A percentile compares a stretch with the other conserved stretches of the same genome.
Conservation (phyloP, 2,888 invertebrate genomes). For the Tetragonula carbonaria region DNA sequence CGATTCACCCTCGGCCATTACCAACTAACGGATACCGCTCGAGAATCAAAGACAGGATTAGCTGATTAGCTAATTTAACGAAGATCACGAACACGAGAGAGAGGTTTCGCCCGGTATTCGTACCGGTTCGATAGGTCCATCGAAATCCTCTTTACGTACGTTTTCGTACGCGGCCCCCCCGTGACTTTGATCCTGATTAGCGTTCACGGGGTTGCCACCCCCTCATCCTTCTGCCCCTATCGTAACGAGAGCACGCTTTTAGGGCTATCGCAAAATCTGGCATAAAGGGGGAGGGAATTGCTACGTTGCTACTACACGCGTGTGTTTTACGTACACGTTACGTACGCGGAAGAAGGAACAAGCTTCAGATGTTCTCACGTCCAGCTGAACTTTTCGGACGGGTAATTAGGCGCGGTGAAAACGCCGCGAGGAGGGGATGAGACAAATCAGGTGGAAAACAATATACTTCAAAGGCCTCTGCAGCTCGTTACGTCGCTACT, state of each 20-base stretch:
- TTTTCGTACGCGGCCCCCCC: slow-evolving; percentile 22
- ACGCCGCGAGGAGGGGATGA: slow-evolving; percentile 26
- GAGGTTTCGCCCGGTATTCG: slow-evolving; percentile 17
- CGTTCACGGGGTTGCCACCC: slow-evolving; percentile 8
- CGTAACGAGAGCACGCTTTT: slow-evolving; percentile 56
- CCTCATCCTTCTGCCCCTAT: not conserved
- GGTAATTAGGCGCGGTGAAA: slow-evolving; percentile 52
- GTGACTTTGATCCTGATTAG: slow-evolving; percentile 65
- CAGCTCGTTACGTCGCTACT: slow-evolving; percentile 31
- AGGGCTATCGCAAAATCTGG: slow-evolving; percentile 58
- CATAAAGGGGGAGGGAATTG: slow-evolving; percentile 8
- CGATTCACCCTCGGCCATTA: not conserved
- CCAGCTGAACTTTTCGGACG: slow-evolving; percentile 58
- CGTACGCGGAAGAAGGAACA: slow-evolving; percentile 30
- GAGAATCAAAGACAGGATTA: slow-evolving; percentile 19
- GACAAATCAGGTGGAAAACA: slow-evolving; percentile 62
- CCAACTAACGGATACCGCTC: not conserved
- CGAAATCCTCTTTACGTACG: slow-evolving; percentile 57
- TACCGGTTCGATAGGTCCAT: not conserved
- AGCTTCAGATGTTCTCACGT: slow-evolving; percentile 59
- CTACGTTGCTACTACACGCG: slow-evolving; percentile 2
- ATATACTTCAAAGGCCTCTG: slow-evolving; percentile 54
- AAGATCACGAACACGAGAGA: slow-evolving; percentile 35
- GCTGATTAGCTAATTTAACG: slow-evolving; percentile 46
- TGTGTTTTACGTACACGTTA: slow-evolving; percentile 15